Conservation (phyloP, 1,140 invertebrate species). For the Orius laevigatus region DNA sequence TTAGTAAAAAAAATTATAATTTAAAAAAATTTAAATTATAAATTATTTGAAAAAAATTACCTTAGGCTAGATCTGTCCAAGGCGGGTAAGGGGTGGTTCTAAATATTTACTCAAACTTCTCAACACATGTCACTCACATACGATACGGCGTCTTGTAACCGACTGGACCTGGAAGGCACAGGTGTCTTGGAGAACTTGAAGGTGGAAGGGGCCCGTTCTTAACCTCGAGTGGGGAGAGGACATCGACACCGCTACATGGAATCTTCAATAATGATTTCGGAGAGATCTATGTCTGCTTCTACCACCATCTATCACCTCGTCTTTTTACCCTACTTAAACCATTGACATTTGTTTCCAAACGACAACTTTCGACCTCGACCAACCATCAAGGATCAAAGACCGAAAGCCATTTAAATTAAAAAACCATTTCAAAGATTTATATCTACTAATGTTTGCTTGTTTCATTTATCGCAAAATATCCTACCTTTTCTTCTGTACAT, state of each 20-base stretch:
- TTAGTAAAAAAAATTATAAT: background rate
- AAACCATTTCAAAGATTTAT: no score
- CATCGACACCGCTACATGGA: conserved; percentile 6
- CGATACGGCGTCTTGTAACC: background rate
- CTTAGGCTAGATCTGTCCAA: background rate
- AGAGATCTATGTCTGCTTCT: conserved; percentile 4
- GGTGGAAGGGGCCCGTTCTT: background rate
- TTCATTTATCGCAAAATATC: no score
- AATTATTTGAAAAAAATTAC: background rate
- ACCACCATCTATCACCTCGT: no score
- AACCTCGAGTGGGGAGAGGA: conserved; percentile 1
- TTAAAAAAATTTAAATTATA: background rate
- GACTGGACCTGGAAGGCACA: background rate
- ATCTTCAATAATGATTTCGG: conserved; percentile 8
- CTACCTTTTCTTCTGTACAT: no score
- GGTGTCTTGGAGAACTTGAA: background rate
- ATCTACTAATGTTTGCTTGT: no score
- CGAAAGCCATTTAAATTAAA: no score
- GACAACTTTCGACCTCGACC: no score
- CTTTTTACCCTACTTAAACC: no score
- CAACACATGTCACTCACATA: background rate
- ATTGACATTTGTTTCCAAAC: no score
- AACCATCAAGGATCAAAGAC: no score
- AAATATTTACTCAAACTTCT: background rate
- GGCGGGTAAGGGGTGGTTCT: background rate